These are phyloP conservation scores for Ibidorhyncha struthersii DNA, from an alignment of 2,113 vertebrate species.

Conservation along the genomic window DNA sequence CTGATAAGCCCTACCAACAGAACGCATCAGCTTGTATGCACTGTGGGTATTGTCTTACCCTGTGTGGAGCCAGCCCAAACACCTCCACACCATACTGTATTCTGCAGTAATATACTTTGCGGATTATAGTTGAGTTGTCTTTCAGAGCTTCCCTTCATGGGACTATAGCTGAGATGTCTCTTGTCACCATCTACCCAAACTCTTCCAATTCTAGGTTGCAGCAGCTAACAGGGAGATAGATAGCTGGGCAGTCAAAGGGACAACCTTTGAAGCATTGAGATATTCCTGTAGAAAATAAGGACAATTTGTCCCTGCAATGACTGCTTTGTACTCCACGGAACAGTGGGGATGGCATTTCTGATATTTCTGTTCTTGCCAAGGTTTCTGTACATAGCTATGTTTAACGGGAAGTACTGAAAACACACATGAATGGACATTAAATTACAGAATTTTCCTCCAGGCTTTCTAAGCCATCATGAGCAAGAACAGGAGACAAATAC, in stretches of 20 bases:
- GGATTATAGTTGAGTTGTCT: neutral
- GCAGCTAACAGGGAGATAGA: neutral
- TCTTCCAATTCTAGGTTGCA: neutral
- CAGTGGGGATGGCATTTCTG: neutral
- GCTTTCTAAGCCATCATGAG: conserved; percentile 2
- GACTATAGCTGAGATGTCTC: neutral
- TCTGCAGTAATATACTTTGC: neutral
- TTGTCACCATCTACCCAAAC: neutral
- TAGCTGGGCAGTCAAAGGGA: neutral
- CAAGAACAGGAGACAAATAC: neutral
- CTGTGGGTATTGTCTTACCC: neutral
- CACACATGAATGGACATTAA: conserved; percentile 26
- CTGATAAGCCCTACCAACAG: neutral
- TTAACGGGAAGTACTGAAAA: conserved; percentile 19
- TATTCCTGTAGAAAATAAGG: neutral
- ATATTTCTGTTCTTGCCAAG: neutral
- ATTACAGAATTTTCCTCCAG: neutral
- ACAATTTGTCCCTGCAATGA: neutral
- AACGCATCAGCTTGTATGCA: neutral
- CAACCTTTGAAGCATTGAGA: neutral
- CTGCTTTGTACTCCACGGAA: neutral
- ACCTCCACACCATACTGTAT: neutral
- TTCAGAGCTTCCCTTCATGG: neutral
- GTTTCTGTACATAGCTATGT: neutral
- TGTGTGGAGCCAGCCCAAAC: neutral